A percentile compares a stretch with the other conserved stretches of the same genome.
These are phyloP conservation scores for Zaprionus bogoriensis DNA, from an alignment of 2,888 invertebrate genomes.

Conservation along the genomic window DNA sequence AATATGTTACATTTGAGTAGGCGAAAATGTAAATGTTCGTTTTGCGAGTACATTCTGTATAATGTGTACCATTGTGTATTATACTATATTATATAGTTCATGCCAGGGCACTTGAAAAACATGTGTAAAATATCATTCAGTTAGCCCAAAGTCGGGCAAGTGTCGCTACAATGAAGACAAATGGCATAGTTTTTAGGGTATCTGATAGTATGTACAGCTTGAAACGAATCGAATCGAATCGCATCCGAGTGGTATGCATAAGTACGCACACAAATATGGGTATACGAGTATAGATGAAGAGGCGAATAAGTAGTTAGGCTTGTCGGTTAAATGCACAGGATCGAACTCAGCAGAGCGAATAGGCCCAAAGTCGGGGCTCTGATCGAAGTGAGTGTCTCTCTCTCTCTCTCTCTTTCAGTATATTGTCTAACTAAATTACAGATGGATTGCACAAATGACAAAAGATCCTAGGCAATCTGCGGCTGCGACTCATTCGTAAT, in stretches of 20 bases:
- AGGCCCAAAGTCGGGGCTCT: background rate
- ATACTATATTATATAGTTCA: too few relatives aligned
- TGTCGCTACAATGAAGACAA: conserved; percentile 27
- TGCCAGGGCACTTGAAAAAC: too few relatives aligned
- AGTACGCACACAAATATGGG: conserved; percentile 16
- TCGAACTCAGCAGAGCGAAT: too few relatives aligned
- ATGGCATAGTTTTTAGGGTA: conserved; percentile 1
- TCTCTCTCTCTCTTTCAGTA: too few relatives aligned
- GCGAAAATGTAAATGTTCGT: background rate
- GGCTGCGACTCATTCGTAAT: conserved; percentile 5
- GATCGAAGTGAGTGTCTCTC: too few relatives aligned
- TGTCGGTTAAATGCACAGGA: conserved; percentile 1
- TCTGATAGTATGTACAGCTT: background rate
- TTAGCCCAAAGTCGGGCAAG: too few relatives aligned
- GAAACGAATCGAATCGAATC: background rate
- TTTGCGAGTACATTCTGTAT: too few relatives aligned
- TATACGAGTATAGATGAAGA: background rate
- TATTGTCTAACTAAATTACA: conserved; percentile 13
- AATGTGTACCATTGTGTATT: too few relatives aligned
- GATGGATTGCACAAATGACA: conserved; percentile 2
- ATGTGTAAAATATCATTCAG: background rate
- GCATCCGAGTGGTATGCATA: conserved; percentile 14
- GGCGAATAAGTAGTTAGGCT: background rate
- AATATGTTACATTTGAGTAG: background rate
- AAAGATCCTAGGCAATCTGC: background rate